These are phyloP conservation scores for Teleogryllus oceanicus DNA, from an alignment of 2,888 invertebrate genomes.

Conservation along the genomic window DNA sequence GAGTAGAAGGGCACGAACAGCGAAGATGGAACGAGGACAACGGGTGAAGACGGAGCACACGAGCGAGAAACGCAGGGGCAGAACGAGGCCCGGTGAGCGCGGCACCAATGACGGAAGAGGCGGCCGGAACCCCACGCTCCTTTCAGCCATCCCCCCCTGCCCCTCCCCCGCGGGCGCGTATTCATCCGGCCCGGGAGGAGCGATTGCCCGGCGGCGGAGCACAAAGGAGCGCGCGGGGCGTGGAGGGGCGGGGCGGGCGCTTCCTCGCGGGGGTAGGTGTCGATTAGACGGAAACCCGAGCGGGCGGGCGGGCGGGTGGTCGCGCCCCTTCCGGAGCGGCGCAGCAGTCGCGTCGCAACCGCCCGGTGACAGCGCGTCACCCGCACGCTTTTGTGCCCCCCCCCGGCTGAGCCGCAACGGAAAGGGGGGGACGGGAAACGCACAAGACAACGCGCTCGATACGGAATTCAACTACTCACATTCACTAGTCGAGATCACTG, in stretches of 20 bases:
- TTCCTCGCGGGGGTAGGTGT: background rate
- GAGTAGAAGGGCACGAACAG: too few relatives aligned
- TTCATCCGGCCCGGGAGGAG: background rate
- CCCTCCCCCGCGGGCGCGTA: background rate
- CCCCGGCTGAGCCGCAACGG: background rate
- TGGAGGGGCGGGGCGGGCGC: background rate
- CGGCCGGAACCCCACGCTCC: background rate
- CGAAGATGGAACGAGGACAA: background rate
- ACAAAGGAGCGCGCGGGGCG: background rate
- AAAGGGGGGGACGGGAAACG: too few relatives aligned
- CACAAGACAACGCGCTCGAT: too few relatives aligned
- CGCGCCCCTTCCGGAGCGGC: background rate
- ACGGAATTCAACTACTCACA: too few relatives aligned
- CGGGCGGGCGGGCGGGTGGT: background rate
- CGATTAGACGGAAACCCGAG: conserved; percentile 11
- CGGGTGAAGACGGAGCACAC: background rate
- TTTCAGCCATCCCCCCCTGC: background rate
- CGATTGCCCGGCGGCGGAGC: background rate
- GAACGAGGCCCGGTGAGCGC: background rate
- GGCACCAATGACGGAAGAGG: background rate
- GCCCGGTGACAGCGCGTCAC: background rate
- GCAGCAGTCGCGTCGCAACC: background rate
- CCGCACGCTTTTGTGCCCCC: background rate
- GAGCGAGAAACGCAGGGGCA: too few relatives aligned
- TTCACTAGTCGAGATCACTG: too few relatives aligned